Evolutionary conservation across 2,797 vertebrate genomes (phyloP), one percentile per base, ranked within the genome.

Genomic region (Clamator glandarius): DNA sequence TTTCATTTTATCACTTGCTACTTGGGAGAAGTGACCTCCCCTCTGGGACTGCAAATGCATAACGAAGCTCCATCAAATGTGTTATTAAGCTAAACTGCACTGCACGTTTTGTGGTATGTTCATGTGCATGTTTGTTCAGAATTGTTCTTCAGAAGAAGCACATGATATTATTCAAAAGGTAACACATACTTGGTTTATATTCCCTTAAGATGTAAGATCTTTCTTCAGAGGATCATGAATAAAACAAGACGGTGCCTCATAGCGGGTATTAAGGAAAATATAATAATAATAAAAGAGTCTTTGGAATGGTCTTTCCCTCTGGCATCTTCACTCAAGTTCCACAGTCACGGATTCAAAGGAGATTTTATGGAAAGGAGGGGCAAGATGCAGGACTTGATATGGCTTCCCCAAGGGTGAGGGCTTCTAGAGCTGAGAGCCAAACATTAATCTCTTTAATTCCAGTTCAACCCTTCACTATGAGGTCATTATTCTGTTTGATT

Each of bases 341-440:
- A 36, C 76, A 69, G 3, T 70, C 83, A 46, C 62, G 52, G 61
- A 83, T 80, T 79, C 64, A 51, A 8, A 74, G 79, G 82, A 80
- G 62, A 31, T 70, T 77, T 93, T 54, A n/a, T 83, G 84, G 79
- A n/a, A 74, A 84, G 68, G 52, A 70, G 58, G 63, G 39, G 46
- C 0, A 4, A 92, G 93, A 84, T 92, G 73, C 69, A 36, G 85
- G 79, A 86, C 26, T 9, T 80, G 76, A 88, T 94, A 50, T 0
- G 57, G 64, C 92, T 92, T 82, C 90, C 93, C 85, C 83, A 95
- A 61, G 88, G 90, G 80, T 87, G 66, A 88, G 73, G 91, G 74
- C 79, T 90, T 84, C 2, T 8, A 70, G 80, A 86, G 68, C 83
- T 64, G 64, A 19, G 69, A 72, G 61, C 73, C 5, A 8, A 77